Conservation (phyloP, 2,797 vertebrate species). For the Ctenopoma kingsleyae region DNA sequence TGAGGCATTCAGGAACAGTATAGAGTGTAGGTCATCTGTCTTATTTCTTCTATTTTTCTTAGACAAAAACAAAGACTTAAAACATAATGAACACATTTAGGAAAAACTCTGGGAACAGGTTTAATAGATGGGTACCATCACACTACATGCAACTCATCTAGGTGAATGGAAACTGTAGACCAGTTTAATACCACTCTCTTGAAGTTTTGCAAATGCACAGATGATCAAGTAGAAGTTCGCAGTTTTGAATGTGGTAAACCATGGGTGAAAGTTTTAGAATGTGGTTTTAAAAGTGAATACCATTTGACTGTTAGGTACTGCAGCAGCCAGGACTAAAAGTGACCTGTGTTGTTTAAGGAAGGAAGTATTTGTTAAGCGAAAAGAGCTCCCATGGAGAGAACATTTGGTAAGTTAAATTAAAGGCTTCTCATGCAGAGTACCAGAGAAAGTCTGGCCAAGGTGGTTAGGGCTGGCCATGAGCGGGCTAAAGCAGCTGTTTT, state of each 20-base stretch:
- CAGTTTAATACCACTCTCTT: background rate
- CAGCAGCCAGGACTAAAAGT: constrained; percentile 33
- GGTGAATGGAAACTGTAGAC: background rate
- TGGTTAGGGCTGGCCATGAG: constrained; percentile 72
- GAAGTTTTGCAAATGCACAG: background rate
- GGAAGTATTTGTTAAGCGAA: constrained; percentile 54
- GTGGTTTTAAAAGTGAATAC: constrained; percentile 26
- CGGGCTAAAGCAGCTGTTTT: constrained; percentile 80
- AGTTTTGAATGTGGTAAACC: constrained; percentile 38
- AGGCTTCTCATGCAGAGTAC: constrained; percentile 64
- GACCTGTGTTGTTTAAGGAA: constrained; percentile 30
- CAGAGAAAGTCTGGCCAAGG: constrained; percentile 74
- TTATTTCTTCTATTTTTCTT: too few relatives aligned
- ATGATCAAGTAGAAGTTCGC: background rate
- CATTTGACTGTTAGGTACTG: constrained; percentile 11
- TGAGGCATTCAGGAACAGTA: too few relatives aligned
- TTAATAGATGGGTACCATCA: background rate
- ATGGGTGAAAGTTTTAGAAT: constrained; percentile 37
- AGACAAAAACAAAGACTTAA: background rate
- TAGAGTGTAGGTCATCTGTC: too few relatives aligned
- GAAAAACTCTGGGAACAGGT: background rate
- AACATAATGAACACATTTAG: background rate
- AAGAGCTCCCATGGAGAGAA: constrained; percentile 38
- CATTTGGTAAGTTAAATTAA: constrained; percentile 64
- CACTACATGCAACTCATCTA: background rate